Conservation (phyloP, 53 echinoderm and acorn worm species). For the Antedon mediterranea region DNA sequence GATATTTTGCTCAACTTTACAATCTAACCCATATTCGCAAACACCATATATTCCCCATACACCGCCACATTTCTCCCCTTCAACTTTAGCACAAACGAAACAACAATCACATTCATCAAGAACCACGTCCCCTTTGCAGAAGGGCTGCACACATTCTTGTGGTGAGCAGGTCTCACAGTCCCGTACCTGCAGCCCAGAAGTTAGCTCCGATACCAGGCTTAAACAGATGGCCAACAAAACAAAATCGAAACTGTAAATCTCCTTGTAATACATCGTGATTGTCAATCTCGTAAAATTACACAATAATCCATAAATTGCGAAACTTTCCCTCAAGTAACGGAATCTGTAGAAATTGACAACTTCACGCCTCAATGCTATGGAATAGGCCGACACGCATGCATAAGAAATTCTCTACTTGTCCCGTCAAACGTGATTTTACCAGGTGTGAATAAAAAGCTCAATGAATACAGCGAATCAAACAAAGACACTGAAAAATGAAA, state of each 20-base stretch:
- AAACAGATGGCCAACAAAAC: not conserved
- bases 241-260: not conserved
- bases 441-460: not conserved
- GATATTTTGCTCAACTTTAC: not conserved
- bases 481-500: too few species aligned
- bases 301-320: not conserved
- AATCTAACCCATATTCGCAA: not conserved
- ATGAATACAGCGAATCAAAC: too few species aligned
- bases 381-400: not conserved
- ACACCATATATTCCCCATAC: not conserved
- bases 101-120: not conserved
- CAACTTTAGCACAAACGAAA: not conserved
- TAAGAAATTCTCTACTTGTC: too few species aligned
- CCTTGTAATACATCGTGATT: not conserved
- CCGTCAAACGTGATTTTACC: not conserved
- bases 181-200: not conserved
- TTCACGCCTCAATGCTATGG: too few species aligned
- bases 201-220: not conserved
- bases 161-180: not conserved
- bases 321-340: not conserved
- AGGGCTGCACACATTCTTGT: not conserved
- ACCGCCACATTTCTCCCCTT: not conserved
- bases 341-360: too few species aligned
- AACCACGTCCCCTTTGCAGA: not conserved
- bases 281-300: not conserved